These are phyloP conservation scores for Schizopygopsis pylzovi DNA, from an alignment of 2,797 vertebrate genomes.

Conservation along the genomic window DNA sequence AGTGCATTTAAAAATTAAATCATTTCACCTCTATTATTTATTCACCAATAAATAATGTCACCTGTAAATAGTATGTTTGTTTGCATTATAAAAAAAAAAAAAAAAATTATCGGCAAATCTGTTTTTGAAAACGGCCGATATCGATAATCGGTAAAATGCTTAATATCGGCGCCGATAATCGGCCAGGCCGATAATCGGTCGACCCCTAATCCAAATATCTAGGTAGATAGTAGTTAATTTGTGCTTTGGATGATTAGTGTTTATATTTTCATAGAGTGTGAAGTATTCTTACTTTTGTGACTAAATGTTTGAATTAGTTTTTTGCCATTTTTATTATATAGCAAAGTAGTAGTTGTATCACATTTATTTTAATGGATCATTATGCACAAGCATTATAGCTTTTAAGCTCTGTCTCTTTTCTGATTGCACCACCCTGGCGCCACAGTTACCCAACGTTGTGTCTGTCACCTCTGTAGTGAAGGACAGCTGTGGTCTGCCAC, in stretches of 20 bases:
- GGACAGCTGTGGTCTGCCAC: conserved; percentile 36
- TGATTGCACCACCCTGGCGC: background rate
- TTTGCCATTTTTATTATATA: background rate
- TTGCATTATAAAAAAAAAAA: too few relatives aligned
- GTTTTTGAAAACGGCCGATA: too few relatives aligned
- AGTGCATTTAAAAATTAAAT: too few relatives aligned
- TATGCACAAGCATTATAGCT: background rate
- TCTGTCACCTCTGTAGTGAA: conserved; percentile 2
- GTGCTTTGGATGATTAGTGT: background rate
- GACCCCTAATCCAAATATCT: background rate
- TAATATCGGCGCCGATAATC: too few relatives aligned
- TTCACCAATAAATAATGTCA: too few relatives aligned
- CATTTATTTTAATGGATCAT: background rate
- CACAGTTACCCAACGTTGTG: background rate
- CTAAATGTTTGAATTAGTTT: background rate
- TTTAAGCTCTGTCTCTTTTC: background rate
- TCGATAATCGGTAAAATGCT: too few relatives aligned
- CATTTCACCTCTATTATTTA: too few relatives aligned
- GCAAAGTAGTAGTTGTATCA: too few relatives aligned
- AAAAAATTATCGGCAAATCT: too few relatives aligned
- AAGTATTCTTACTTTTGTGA: background rate
- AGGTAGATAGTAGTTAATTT: background rate
- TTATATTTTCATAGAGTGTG: background rate
- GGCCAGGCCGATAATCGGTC: too few relatives aligned
- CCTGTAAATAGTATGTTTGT: too few relatives aligned